Base-by-base conservation (phyloP, 2,113 vertebrate species). In the Tetrax tetrax region DNA sequence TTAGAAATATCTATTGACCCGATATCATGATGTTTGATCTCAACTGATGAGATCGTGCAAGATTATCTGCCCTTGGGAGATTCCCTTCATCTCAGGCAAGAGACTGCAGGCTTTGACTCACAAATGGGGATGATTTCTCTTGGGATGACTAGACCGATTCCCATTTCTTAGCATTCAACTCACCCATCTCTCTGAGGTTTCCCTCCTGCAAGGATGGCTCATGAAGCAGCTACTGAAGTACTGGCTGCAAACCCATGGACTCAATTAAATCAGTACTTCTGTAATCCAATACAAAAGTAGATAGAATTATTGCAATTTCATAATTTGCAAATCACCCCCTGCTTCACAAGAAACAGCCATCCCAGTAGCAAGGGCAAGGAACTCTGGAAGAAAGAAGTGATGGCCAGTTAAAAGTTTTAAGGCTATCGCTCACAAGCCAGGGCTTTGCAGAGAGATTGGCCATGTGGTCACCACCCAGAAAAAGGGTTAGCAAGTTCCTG, bases 81-180 rank as follows among this genome's bases (percentile, higher is more conserved):
- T 95, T 96, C 94, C 89, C 90, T 95, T 96, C 48, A 63, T 95
- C 92, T 95, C 61, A 78, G 66, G 80, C 81, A 93, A 93, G 64
- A 95, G 53, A 93, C 53, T 83, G 69, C 87, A 89, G 69, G 87
- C 77, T 96, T 96, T 95, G 95, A 96, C 91, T 97, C 95, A 96
- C 81, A 94, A 71, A 82, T 25, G 65, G 65, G 65, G 83, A 96
- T 88, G 84, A 94, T 91, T 87, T 95, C 89, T 97, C 81, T 75
- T 23, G 61, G 81, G 87, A 96, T 94, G 94, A 96, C 70, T 89
- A 89, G 33, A 75, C 74, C 14, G 16, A 93, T 94, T 95, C 87
- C 89, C 61, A 89, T 47, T 91, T 76, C 77, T 91, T 65, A 95
- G 57, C 91, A 89, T 94, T 60, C 72, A 96, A 64, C 89, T 93